Conservation (phyloP, 2,113 vertebrate genomes). For the Mesocricetus auratus region DNA sequence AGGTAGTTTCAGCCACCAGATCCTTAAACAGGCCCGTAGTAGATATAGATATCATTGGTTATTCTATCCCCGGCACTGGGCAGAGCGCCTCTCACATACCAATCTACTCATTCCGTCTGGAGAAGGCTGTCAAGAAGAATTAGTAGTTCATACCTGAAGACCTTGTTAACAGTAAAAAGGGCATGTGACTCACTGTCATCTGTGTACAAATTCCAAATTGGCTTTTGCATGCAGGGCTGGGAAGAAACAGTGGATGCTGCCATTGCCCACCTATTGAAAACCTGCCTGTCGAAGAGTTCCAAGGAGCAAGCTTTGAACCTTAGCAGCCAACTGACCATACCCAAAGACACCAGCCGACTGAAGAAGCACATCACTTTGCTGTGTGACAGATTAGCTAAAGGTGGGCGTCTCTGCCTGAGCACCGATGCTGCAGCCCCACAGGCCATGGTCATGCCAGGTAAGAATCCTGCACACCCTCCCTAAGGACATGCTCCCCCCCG, state of each 20-base stretch:
- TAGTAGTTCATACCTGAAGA: not conserved
- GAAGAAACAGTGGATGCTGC: slow-evolving; percentile 97
- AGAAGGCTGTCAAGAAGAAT: not conserved
- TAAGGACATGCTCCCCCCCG: not conserved
- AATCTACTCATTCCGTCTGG: not conserved
- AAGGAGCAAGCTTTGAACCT: slow-evolving; percentile 95
- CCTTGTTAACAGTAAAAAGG: not conserved
- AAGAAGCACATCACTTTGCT: slow-evolving; percentile 97
- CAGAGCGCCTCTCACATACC: not conserved
- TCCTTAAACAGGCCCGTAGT: not conserved
- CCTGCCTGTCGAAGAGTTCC: slow-evolving; percentile 94
- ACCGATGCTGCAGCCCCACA: slow-evolving; percentile 87
- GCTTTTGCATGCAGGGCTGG: slow-evolving; percentile 91
- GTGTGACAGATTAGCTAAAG: slow-evolving; percentile 95
- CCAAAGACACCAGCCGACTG: slow-evolving; percentile 92
- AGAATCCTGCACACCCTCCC: slow-evolving; percentile 21
- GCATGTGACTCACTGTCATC: not conserved
- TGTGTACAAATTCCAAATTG: not conserved
- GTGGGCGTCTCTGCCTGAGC: slow-evolving; percentile 92
- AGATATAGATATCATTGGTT: not conserved
- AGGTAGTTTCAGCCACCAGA: not conserved
- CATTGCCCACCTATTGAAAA: slow-evolving; percentile 94
- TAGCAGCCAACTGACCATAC: slow-evolving; percentile 88
- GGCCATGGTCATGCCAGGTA: slow-evolving; percentile 90
- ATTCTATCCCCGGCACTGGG: not conserved